Evolutionary conservation across 2,888 invertebrate genomes (phyloP), one percentile per base, ranked within the genome.

Genomic region (Tetramorium bicarinatum): DNA sequence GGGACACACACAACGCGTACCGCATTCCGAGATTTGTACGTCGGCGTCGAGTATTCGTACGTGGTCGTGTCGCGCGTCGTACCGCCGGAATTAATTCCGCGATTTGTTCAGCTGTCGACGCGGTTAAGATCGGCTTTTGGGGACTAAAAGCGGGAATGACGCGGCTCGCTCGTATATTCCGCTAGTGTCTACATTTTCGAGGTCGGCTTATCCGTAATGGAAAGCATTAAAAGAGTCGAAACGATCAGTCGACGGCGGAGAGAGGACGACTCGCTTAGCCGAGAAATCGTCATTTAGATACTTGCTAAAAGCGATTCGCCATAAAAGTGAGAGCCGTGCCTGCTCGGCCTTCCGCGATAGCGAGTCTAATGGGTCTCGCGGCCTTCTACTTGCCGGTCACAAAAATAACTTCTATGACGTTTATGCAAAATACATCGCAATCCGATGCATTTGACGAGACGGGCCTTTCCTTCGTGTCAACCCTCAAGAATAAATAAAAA

Each of bases 271-370:
- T 85, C 86, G 89, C 86, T 90, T 89, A 87, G 85, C 81, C 89
- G 88, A 91, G 91, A 91, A 92, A 92, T 92, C 91, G 92, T 92
- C 93, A 93, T 93, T 93, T 93, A 93, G 93, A 93, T 93, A 93
- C 91, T 93, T 91, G 93, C 93, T 93, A 93, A 93, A 93, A 93
- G 93, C 93, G 93, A 93, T 92, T 92, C 92, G 93, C 93, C 92
- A 93, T 93, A 93, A 93, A 93, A 92, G 92, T 91, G 93, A 91
- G 91, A 92, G 85, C 89, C 75, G 82, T 64, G 56, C 64, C 83
- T 56, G 82, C 85, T 64, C 56, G 71, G 64, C 29, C 71, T 72
- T 86, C 59, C 38, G 88, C 89, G 93, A 93, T 93, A 93, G 91
- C 88, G 86, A 90, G 88, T 92, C 92, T 91, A 92, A 93, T 91